Conservation (phyloP, 2,113 vertebrate species). For the Pedetes capensis region DNA sequence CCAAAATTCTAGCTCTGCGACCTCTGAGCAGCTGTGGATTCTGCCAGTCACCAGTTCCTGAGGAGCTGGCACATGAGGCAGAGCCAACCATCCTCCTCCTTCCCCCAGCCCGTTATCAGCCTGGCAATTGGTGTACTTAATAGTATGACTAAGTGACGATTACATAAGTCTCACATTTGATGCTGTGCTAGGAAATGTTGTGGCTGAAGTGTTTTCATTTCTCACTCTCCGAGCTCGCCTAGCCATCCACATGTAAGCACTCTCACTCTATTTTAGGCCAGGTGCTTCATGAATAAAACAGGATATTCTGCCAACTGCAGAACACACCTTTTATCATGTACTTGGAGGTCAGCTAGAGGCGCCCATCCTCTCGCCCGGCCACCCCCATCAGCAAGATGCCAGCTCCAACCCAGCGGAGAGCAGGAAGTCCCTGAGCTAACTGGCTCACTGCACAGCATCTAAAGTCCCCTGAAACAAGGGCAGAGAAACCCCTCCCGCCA, state of each 20-base stretch:
- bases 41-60: constrained; percentile 16
- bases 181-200: constrained; percentile 53
- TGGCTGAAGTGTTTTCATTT: constrained; percentile 64
- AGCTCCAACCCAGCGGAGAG: neutral
- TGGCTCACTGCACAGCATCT: neutral
- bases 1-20: constrained; percentile 12
- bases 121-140: constrained; percentile 72
- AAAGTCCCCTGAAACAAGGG: neutral
- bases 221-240: constrained; percentile 59
- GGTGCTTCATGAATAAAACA: constrained; percentile 73
- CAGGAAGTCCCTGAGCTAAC: neutral
- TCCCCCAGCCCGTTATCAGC: constrained; percentile 69
- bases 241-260: constrained; percentile 27
- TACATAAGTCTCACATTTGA: constrained; percentile 68
- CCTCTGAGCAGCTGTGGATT: neutral
- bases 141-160: constrained; percentile 77
- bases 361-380: neutral
- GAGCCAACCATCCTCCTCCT: neutral
- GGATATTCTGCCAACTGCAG: constrained; percentile 53
- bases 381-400: neutral
- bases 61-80: constrained; percentile 54
- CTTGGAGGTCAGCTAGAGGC: neutral
- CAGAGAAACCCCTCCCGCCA: constrained; percentile 21
- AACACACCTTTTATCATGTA: constrained; percentile 15
- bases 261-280: constrained; percentile 62